Evolutionary conservation across 1,140 invertebrate genomes (phyloP).

Genomic region (Pseudomyrmex dendroicus): DNA sequence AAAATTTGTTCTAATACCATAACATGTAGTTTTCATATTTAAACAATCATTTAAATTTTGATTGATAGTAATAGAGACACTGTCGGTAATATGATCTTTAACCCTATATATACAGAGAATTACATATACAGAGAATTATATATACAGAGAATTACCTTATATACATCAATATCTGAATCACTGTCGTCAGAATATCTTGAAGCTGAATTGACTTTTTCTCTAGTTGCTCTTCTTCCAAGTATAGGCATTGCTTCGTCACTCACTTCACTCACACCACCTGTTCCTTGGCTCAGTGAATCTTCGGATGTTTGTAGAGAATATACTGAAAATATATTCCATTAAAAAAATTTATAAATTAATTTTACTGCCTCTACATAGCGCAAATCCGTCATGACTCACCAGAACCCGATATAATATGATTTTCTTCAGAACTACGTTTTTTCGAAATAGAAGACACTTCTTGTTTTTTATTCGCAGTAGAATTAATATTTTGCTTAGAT

Average conservation of each 20-base stretch:
- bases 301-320: constrained; percentile 85
- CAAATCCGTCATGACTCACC: constrained; percentile 69
- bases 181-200: constrained; percentile 85
- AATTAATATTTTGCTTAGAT: constrained; percentile 67
- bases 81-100: no score
- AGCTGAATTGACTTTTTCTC: constrained; percentile 84
- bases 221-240: constrained; percentile 87
- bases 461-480: constrained; percentile 77
- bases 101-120: no score
- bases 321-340: constrained; percentile 70
- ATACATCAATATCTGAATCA: constrained; percentile 86
- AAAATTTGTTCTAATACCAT: no score
- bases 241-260: constrained; percentile 88
- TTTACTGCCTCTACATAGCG: background rate
- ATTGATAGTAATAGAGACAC: no score
- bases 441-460: constrained; percentile 87
- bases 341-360: constrained; percentile 2
- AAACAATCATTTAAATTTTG: no score
- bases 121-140: no score
- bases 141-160: constrained; percentile 77
- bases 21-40: no score
- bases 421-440: constrained; percentile 86
- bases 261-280: constrained; percentile 86
- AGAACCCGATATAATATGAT: constrained; percentile 76
- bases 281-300: constrained; percentile 86